Evolutionary conservation across 2,113 vertebrate genomes (phyloP).

Genomic region (Callionymus lyra): DNA sequence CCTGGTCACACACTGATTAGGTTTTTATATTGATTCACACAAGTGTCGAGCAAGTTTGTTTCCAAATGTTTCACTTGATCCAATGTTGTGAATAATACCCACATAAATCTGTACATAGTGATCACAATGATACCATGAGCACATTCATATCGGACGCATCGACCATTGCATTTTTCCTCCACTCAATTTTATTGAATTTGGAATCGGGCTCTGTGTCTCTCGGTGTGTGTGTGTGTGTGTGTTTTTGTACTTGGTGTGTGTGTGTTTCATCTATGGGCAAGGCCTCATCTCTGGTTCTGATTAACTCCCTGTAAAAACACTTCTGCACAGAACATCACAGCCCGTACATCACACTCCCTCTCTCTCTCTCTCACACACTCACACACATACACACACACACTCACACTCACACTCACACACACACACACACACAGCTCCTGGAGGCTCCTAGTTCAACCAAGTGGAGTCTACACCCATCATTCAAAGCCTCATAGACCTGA

Average conservation of each 20-base stretch:
- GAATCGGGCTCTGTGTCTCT: slow-evolving; percentile 1
- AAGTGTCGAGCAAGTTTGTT: too few species aligned
- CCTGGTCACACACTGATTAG: too few species aligned
- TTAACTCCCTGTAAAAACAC: slow-evolving; percentile 59
- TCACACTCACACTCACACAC: slow-evolving; percentile 11
- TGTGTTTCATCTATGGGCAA: slow-evolving; percentile 21
- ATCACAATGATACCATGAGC: too few species aligned
- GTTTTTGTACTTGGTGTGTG: slow-evolving; percentile 4
- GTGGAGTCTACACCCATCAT: slow-evolving; percentile 50
- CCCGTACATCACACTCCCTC: slow-evolving; percentile 45
- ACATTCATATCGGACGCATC: neutral
- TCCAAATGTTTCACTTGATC: too few species aligned
- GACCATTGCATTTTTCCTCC: slow-evolving; percentile 2
- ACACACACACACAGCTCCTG: slow-evolving; percentile 45
- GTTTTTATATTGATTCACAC: too few species aligned
- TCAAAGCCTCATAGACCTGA: slow-evolving; percentile 46
- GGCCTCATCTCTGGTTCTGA: slow-evolving; percentile 50
- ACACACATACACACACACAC: slow-evolving; percentile 6
- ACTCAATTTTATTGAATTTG: slow-evolving; percentile 8
- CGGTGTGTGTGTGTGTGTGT: slow-evolving; percentile 8
- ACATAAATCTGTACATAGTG: too few species aligned
- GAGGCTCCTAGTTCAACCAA: slow-evolving; percentile 48
- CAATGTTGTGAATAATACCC: too few species aligned
- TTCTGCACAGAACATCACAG: slow-evolving; percentile 54
- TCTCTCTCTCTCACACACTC: slow-evolving; percentile 10